phyloP scores from a whole-genome alignment of 2,888 invertebrate genomes.

The Chaetogeoica ovagalla region DNA sequence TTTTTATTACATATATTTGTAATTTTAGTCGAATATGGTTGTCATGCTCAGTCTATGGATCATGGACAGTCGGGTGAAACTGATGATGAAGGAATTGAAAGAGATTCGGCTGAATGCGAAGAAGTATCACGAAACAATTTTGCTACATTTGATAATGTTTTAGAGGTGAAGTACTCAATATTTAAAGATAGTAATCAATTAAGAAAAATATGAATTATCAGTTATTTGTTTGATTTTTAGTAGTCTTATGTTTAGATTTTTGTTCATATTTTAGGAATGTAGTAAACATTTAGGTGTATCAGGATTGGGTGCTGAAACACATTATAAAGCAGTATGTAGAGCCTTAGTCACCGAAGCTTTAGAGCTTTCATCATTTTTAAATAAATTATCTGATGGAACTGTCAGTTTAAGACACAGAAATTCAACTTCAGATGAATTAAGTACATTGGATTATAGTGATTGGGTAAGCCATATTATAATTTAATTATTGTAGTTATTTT shows the following conservation, averaged over 20 bases:
- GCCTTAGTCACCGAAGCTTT: slow-evolving; percentile 89
- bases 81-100: slow-evolving; percentile 88
- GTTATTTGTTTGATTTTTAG: background rate
- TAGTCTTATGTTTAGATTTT: background rate
- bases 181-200: slow-evolving; percentile 10
- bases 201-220: background rate
- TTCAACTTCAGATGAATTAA: slow-evolving; percentile 72
- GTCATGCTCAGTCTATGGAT: slow-evolving; percentile 38
- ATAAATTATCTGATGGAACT: slow-evolving; percentile 76
- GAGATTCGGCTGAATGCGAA: slow-evolving; percentile 77
- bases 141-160: slow-evolving; percentile 56
- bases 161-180: slow-evolving; percentile 56
- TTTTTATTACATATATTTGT: background rate
- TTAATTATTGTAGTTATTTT: background rate
- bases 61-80: slow-evolving; percentile 62
- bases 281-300: slow-evolving; percentile 62
- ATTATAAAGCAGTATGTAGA: slow-evolving; percentile 89
- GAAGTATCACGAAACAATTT: slow-evolving; percentile 60
- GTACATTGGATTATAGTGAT: slow-evolving; percentile 83
- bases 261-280: slow-evolving; percentile 61
- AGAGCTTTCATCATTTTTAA: slow-evolving; percentile 86
- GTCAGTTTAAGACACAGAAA: slow-evolving; percentile 68
- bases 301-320: slow-evolving; percentile 69
- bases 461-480: slow-evolving; percentile 70
- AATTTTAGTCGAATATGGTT: slow-evolving; percentile 41